These are phyloP conservation scores for Neogale vison DNA, from an alignment of 2,113 vertebrate genomes.

Conservation along the genomic window DNA sequence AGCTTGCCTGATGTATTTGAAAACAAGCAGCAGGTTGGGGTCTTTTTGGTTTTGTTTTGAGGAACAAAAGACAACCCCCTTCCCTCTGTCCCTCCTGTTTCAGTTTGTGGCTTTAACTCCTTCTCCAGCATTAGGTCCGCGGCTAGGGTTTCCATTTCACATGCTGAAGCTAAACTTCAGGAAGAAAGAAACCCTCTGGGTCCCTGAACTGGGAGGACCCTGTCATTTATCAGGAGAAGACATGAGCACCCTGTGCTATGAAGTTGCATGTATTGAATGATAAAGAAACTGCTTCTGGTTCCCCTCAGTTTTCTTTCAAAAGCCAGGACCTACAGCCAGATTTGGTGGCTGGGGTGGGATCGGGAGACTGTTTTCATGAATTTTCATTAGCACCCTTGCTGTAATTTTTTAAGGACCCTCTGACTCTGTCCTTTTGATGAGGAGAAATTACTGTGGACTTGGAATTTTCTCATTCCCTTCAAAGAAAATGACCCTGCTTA, in stretches of 20 bases:
- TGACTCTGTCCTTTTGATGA: neutral
- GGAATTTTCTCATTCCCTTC: neutral
- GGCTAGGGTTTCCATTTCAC: neutral
- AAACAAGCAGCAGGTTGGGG: neutral
- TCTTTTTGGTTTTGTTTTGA: neutral
- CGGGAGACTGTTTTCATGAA: neutral
- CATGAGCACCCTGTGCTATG: neutral
- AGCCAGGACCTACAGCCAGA: neutral
- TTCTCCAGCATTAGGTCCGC: neutral
- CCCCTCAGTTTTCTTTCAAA: neutral
- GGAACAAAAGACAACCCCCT: neutral
- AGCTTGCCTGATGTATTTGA: neutral
- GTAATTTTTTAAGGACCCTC: neutral
- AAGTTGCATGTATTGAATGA: neutral
- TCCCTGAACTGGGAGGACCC: neutral
- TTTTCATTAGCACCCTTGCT: neutral
- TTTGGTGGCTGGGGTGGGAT: neutral
- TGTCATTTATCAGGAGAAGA: constrained; percentile 11
- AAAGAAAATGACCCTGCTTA: neutral
- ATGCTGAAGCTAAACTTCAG: neutral
- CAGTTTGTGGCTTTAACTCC: neutral
- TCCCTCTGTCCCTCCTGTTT: neutral
- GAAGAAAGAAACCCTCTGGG: neutral
- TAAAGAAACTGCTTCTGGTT: neutral
- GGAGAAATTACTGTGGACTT: neutral